Conservation (phyloP, 1,140 invertebrate genomes). For the Camponotus pennsylvanicus region DNA sequence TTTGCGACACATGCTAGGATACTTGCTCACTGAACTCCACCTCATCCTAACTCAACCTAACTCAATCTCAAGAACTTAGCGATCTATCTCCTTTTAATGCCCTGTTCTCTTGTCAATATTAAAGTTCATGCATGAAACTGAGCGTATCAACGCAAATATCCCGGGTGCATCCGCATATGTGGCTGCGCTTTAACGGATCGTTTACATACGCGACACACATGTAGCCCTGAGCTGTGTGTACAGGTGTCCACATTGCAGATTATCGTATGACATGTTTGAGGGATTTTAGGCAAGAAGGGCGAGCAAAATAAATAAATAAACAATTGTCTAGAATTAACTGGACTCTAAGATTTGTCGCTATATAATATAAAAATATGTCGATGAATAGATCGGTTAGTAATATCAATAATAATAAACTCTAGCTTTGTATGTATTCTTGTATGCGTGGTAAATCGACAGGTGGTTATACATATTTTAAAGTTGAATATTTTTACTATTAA, state of each 20-base stretch:
- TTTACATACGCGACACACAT: conserved; percentile 26
- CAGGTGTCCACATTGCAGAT: conserved; percentile 53
- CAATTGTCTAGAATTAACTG: neutral
- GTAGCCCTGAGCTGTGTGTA: conserved; percentile 60
- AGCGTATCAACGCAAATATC: conserved; percentile 33
- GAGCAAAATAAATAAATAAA: conserved; percentile 6
- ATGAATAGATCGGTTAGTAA: no score
- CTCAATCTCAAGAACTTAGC: conserved; percentile 53
- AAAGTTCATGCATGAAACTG: neutral
- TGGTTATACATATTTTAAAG: no score
- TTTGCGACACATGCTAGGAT: neutral
- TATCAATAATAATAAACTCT: no score
- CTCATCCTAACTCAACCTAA: conserved; percentile 42
- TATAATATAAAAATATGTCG: no score
- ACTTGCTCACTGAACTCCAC: conserved; percentile 24
- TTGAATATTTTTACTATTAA: no score
- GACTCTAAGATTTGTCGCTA: neutral
- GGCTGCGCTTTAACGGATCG: conserved; percentile 25
- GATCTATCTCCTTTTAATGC: conserved; percentile 13
- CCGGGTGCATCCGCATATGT: conserved; percentile 26
- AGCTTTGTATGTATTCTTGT: no score
- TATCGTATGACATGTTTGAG: conserved; percentile 55
- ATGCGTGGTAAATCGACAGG: no score
- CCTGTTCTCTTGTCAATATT: conserved; percentile 14
- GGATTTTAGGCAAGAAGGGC: conserved; percentile 37